Conservation (phyloP, 1,140 invertebrate species). For the Sipha flava region DNA sequence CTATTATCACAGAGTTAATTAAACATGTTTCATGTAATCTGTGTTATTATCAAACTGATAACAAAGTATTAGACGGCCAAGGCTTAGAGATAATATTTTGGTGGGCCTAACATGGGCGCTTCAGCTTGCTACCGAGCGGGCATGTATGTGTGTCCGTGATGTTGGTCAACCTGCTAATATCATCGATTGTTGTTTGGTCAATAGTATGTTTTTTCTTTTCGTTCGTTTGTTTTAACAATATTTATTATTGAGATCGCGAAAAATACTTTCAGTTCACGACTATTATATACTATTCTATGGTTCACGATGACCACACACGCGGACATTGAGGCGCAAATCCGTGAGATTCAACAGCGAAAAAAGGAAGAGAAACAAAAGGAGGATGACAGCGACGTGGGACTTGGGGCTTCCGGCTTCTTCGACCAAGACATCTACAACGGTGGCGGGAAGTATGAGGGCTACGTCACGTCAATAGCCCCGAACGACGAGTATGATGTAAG, state of each 20-base stretch:
- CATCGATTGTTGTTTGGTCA: background rate
- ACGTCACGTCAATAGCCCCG: constrained; percentile 90
- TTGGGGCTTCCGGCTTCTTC: constrained; percentile 80
- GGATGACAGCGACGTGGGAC: constrained; percentile 60
- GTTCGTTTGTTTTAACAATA: background rate
- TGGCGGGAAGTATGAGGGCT: constrained; percentile 78
- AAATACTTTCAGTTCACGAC: background rate
- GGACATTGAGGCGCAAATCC: constrained; percentile 92
- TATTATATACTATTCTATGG: no score
- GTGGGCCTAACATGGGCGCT: no score
- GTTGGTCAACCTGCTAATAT: background rate
- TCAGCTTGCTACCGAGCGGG: no score
- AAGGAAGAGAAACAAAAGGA: constrained; percentile 56
- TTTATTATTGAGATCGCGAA: background rate
- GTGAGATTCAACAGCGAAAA: constrained; percentile 80
- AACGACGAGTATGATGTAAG: constrained; percentile 79
- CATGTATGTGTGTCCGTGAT: no score
- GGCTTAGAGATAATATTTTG: no score
- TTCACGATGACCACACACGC: constrained; percentile 35
- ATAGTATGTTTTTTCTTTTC: background rate
- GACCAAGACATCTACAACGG: constrained; percentile 90
- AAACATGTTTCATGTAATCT: no score
- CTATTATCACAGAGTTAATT: no score
- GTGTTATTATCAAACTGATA: no score
- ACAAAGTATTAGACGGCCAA: no score